Percentiles rank a stretch among this genome's conserved stretches.
Conservation (phyloP, 2,113 vertebrate genomes). For the Acrocephalus kingi region DNA sequence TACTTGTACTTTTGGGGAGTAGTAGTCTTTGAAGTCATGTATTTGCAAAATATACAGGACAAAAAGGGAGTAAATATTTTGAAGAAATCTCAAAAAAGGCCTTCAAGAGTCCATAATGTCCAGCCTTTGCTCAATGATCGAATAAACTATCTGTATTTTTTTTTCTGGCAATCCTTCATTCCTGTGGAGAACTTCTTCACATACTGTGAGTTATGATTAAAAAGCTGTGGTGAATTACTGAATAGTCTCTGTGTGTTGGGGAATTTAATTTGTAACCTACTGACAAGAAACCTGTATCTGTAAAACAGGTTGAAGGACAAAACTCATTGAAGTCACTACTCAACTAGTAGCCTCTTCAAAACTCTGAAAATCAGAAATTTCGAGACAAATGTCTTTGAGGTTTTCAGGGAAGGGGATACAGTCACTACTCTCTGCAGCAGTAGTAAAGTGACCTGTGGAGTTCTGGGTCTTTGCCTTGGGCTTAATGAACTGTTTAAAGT, state of each 20-base stretch:
- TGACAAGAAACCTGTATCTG: neutral
- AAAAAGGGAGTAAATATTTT: conserved; percentile 4
- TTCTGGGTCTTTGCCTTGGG: neutral
- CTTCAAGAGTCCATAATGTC: neutral
- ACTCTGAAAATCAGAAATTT: neutral
- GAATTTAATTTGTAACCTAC: conserved; percentile 51
- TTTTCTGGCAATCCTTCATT: neutral
- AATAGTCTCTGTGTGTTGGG: neutral
- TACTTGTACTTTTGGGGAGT: neutral
- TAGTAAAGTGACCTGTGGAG: neutral
- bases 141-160: neutral
- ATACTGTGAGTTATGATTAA: conserved; percentile 64
- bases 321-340: neutral
- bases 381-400: neutral
- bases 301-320: neutral
- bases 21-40: neutral
- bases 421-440: neutral
- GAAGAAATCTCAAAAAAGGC: neutral
- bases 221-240: conserved; percentile 38
- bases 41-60: neutral
- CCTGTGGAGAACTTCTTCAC: conserved; percentile 37
- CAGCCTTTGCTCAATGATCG: neutral
- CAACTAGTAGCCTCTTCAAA: neutral
- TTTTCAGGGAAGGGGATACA: neutral
- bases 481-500: neutral